phyloP scores from a whole-genome alignment of 2,797 vertebrate genomes.

The Myotis vivesi region DNA sequence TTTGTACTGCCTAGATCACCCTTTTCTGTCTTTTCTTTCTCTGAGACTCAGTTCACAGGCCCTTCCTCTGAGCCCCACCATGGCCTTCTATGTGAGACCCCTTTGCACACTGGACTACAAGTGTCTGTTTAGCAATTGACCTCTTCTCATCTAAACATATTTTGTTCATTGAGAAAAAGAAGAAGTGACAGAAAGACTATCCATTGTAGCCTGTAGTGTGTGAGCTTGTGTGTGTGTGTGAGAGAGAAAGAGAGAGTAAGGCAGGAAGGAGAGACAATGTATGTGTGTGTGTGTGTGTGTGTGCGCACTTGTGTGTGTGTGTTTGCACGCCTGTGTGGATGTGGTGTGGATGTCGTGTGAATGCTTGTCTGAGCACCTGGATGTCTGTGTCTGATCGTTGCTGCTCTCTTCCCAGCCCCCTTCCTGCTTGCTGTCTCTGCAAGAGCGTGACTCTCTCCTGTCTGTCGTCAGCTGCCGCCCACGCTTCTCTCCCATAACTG shows the following conservation, averaged over 20 bases:
- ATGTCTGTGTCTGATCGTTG: neutral
- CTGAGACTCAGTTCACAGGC: neutral
- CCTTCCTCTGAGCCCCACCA: neutral
- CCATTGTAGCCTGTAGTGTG: neutral
- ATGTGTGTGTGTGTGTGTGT: neutral
- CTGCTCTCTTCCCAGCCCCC: neutral
- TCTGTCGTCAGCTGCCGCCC: neutral
- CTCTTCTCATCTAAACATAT: neutral
- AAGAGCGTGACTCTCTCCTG: neutral
- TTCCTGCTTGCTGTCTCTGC: neutral
- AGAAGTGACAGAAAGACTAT: neutral
- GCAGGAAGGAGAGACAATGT: too few species aligned
- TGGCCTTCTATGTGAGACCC: neutral
- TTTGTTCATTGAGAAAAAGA: neutral
- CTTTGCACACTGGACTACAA: neutral
- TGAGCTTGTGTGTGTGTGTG: neutral
- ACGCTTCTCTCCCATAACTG: slow-evolving; percentile 11
- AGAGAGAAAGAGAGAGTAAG: neutral
- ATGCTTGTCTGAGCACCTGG: neutral
- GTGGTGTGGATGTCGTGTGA: neutral
- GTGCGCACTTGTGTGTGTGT: too few species aligned
- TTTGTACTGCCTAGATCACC: neutral
- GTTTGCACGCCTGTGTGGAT: neutral
- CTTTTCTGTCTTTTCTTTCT: neutral
- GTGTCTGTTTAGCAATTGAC: neutral